A percentile compares a stretch with the other conserved stretches of the same genome.
Conservation (phyloP, 2,888 invertebrate species). For the Sminthurides aquaticus region DNA sequence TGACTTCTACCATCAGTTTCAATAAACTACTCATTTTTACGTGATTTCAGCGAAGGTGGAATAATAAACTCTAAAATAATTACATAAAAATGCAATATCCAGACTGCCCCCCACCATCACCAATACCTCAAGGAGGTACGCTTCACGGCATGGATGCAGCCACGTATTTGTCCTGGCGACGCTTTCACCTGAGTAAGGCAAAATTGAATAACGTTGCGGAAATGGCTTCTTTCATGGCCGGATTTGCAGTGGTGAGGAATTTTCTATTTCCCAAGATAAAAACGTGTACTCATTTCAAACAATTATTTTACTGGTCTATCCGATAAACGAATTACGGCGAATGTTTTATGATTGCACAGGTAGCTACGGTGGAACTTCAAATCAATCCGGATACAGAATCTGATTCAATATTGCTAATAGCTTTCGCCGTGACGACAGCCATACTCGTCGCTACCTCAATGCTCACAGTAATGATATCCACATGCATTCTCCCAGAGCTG, state of each 20-base stretch:
- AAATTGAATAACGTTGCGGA: conserved; percentile 38
- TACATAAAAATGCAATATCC: too few species aligned
- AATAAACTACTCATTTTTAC: too few species aligned
- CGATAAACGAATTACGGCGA: background rate
- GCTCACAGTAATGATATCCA: conserved; percentile 33
- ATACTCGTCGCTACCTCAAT: conserved; percentile 38
- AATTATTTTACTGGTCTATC: too few species aligned
- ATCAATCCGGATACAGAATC: conserved; percentile 25
- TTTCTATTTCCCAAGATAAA: conserved; percentile 7
- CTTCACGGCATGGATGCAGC: conserved; percentile 16
- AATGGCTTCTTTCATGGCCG: conserved; percentile 38
- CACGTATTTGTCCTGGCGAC: conserved; percentile 32
- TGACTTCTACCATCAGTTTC: too few species aligned
- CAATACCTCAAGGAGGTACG: background rate
- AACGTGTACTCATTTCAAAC: background rate
- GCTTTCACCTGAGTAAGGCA: conserved; percentile 37
- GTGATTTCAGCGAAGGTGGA: too few species aligned
- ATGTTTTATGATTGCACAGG: conserved; percentile 22
- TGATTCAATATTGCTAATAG: conserved; percentile 27
- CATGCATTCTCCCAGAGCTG: conserved; percentile 25
- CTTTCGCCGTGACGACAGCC: conserved; percentile 35
- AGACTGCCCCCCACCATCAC: background rate
- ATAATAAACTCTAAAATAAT: background rate
- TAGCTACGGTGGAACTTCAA: conserved; percentile 40
- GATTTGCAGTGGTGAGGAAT: conserved; percentile 37